Percentiles rank a stretch among this genome's conserved stretches.
Conservation (phyloP, 2,797 vertebrate species). For the Eulemur mongoz region DNA sequence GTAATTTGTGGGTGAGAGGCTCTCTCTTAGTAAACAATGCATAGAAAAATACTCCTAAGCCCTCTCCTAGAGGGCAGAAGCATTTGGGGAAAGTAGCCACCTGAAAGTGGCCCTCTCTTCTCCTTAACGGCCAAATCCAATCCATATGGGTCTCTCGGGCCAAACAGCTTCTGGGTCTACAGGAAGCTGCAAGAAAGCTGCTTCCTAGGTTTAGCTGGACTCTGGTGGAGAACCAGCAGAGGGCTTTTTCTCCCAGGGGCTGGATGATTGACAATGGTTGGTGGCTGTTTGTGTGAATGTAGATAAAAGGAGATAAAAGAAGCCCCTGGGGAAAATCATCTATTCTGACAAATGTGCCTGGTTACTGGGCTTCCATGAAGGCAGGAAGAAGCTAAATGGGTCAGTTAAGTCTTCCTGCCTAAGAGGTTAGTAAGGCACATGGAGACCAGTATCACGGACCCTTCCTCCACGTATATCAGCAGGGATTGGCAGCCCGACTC, state of each 20-base stretch:
- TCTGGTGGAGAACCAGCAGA: background rate
- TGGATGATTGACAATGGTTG: too few relatives aligned
- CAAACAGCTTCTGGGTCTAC: background rate
- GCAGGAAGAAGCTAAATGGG: background rate
- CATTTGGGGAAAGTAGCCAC: background rate
- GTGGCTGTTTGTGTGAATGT: background rate
- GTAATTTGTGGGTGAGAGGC: background rate
- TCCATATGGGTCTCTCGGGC: background rate
- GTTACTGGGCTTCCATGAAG: background rate
- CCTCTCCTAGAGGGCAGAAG: background rate
- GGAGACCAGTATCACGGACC: background rate
- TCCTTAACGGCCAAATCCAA: background rate
- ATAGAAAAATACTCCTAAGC: background rate
- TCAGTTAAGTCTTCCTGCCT: background rate
- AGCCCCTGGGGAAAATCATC: background rate
- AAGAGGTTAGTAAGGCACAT: background rate
- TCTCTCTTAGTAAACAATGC: background rate
- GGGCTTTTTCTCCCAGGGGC: background rate
- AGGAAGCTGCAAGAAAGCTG: background rate
- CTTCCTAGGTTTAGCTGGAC: background rate
- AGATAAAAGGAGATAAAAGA: background rate
- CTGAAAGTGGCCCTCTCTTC: background rate
- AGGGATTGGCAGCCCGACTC: background rate
- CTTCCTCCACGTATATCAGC: rapidly evolving
- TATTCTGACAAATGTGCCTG: background rate